phyloP scores from a whole-genome alignment of 2,797 vertebrate genomes.

The Hippocampus kuda region DNA sequence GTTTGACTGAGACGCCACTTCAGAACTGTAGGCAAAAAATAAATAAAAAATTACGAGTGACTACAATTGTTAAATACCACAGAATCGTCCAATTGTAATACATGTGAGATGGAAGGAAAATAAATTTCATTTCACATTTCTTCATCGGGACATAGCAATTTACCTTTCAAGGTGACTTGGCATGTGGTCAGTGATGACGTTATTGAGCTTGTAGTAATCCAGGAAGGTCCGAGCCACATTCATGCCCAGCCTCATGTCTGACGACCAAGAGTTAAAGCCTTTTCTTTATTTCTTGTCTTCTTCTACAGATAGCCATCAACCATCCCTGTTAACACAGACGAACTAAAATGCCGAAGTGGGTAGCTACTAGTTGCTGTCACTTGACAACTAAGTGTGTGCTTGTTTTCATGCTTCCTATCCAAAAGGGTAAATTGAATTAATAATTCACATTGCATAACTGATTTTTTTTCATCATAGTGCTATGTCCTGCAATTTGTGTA shows the following conservation, averaged over 20 bases:
- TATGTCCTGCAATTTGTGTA: not conserved
- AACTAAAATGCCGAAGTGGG: too few relatives aligned
- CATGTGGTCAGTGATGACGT: slow-evolving; percentile 68
- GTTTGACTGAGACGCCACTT: slow-evolving; percentile 41
- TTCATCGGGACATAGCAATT: not conserved
- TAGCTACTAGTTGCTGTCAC: too few relatives aligned
- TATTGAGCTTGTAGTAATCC: slow-evolving; percentile 91
- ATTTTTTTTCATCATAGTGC: not conserved
- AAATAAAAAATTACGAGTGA: slow-evolving; percentile 1
- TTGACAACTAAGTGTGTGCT: not conserved
- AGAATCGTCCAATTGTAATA: not conserved
- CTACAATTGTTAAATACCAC: not conserved
- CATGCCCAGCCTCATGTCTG: slow-evolving; percentile 94
- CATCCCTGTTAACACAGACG: too few relatives aligned
- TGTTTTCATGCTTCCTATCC: too few relatives aligned
- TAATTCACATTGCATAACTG: not conserved
- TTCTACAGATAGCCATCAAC: too few relatives aligned
- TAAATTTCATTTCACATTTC: not conserved
- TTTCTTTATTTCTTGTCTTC: slow-evolving; percentile 7
- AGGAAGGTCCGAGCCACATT: slow-evolving; percentile 92
- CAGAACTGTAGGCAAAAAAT: slow-evolving; percentile 45
- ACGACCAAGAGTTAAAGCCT: slow-evolving; percentile 64
- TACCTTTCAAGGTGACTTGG: slow-evolving; percentile 62
- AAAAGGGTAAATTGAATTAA: not conserved
- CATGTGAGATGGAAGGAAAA: not conserved